Conservation (phyloP, 2,797 vertebrate species). For the Synaphobranchus kaupii region DNA sequence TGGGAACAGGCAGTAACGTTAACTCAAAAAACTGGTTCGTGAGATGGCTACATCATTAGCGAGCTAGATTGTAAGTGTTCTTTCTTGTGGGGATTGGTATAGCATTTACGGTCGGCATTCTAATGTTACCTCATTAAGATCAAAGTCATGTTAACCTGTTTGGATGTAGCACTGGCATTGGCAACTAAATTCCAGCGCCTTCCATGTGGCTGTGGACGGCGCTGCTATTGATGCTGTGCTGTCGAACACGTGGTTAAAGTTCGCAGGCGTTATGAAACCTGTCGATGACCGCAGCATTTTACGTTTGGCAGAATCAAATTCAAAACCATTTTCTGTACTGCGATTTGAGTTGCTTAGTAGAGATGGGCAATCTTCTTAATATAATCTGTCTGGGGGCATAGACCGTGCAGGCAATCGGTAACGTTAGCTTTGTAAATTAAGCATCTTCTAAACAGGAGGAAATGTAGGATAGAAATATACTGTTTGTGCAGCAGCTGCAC, state of each 20-base stretch:
- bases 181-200: not conserved
- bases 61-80: not conserved
- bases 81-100: not conserved
- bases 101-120: not conserved
- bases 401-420: too few species aligned
- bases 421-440: too few species aligned
- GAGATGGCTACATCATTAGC: not conserved
- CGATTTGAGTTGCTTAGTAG: too few species aligned
- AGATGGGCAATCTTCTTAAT: too few species aligned
- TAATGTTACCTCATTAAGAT: not conserved
- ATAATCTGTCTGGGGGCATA: too few species aligned
- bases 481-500: not conserved
- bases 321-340: not conserved
- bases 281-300: not conserved
- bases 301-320: not conserved
- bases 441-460: not conserved
- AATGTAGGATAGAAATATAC: not conserved
- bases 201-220: not conserved
- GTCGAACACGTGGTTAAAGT: constrained; percentile 6
- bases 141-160: not conserved
- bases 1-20: not conserved
- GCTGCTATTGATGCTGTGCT: constrained; percentile 24
- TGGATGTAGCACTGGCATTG: not conserved
- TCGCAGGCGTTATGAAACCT: not conserved
- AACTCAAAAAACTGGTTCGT: not conserved